These are phyloP conservation scores for Neodiprion virginianus DNA, from an alignment of 1,140 invertebrate genomes.

Conservation along the genomic window DNA sequence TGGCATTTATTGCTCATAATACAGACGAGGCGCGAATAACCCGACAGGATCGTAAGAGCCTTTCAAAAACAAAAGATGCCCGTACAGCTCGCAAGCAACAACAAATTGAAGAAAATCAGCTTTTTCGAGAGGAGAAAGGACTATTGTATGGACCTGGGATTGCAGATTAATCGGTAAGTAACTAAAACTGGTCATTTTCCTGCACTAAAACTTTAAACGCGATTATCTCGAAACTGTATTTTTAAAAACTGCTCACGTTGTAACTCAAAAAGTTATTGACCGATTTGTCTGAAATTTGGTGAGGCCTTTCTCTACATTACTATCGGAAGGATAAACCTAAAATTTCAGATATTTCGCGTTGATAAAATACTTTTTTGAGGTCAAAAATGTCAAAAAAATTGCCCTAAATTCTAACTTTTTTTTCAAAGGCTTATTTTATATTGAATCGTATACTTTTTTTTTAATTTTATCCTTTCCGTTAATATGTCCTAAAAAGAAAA, in stretches of 20 bases:
- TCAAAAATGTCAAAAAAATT: slow-evolving; percentile 19
- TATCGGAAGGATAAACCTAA: slow-evolving; percentile 22
- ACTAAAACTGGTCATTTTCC: not conserved
- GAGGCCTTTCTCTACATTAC: slow-evolving; percentile 11
- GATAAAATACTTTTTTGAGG: slow-evolving; percentile 18
- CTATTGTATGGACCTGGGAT: not conserved
- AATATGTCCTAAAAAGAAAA: too few relatives aligned
- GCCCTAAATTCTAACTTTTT: slow-evolving; percentile 7
- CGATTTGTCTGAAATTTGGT: slow-evolving; percentile 15
- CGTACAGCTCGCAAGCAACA: too few relatives aligned
- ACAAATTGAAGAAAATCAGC: too few relatives aligned
- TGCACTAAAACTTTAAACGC: slow-evolving; percentile 16
- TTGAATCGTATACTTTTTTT: not conserved
- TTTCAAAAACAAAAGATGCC: too few relatives aligned
- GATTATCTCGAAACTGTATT: slow-evolving; percentile 18
- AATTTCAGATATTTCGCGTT: slow-evolving; percentile 16
- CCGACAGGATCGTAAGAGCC: too few relatives aligned
- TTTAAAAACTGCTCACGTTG: slow-evolving; percentile 13
- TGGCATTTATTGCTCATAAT: too few relatives aligned
- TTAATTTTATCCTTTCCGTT: not conserved
- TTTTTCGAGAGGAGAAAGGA: too few relatives aligned
- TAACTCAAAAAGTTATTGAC: slow-evolving; percentile 18
- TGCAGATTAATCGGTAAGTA: slow-evolving; percentile 9
- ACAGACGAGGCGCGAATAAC: too few relatives aligned
- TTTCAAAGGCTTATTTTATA: not conserved